Evolutionary conservation across 2,888 invertebrate genomes (phyloP), one percentile per base, ranked within the genome.

Genomic region (Epiperipatus broadwayi): DNA sequence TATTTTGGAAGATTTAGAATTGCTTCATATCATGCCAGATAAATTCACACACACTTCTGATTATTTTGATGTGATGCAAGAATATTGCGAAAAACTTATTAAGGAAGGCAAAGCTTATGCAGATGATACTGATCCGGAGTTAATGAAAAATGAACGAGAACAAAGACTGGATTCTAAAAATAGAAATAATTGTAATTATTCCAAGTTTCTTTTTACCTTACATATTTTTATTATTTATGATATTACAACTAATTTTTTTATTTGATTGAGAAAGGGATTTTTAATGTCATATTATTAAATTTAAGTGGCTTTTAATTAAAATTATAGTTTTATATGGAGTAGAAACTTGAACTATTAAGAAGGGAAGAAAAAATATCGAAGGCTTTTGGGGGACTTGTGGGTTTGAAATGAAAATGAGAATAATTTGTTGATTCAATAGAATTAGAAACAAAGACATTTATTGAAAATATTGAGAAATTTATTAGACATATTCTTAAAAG

Each of bases 81-180:
- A 72, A 12, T 75, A 76, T 53, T 95, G 95, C 56, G 85, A 83
- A 54, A 71, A 77, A 55, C 62, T 99, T 48, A 65, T 99, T 28
- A 75, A 72, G 47, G 74, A 78, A 29, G 75, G 78, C n/a, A 81
- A 79, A 51, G 95, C 95, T 0, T 99, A 83, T 56, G 89, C 84
- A 0, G 97, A 99, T 55, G 80, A 97, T 58, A 97, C 97, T 0
- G 81, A 85, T 3, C 76, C 85, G 0, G 84, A 89, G 52, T 65
- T 70, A 43, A 97, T 99, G 95, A 91, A 93, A 58, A 70, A 71
- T 39, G 87, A 97, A 59, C 68, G 97, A 10, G 93, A 95, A 50
- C 78, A 84, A 58, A 75, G 75, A 54, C 58, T 70, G 7, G 83
- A 85, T 46, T 91, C 91, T 29, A 70, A 62, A 39, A 84, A 84